These are phyloP conservation scores for Tenthredo distinguenda DNA, from an alignment of 2,888 invertebrate genomes.

Conservation along the genomic window DNA sequence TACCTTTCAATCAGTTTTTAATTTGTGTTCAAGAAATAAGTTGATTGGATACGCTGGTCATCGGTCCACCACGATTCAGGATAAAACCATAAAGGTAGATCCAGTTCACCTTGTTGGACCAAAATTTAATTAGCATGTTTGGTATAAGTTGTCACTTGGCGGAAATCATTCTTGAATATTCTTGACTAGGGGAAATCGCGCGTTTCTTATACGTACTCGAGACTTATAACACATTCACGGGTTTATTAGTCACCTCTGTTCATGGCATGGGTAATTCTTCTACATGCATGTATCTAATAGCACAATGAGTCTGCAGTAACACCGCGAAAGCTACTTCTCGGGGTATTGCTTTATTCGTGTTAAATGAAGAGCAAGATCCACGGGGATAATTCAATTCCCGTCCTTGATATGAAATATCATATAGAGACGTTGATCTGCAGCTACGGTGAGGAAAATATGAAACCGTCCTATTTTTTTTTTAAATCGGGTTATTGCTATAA, in stretches of 20 bases:
- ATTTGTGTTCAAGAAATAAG: background rate
- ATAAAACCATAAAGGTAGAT: constrained; percentile 2
- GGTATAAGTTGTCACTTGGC: background rate
- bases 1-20: background rate
- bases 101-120: constrained; percentile 8
- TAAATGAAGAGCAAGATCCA: background rate
- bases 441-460: background rate
- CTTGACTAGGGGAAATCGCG: background rate
- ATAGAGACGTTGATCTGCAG: background rate
- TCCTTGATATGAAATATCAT: background rate
- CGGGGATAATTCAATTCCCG: background rate
- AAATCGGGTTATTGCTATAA: background rate
- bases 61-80: background rate
- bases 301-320: background rate
- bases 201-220: background rate
- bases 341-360: background rate
- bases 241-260: background rate
- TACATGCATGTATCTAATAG: background rate
- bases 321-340: background rate
- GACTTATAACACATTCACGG: background rate
- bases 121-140: constrained; percentile 4
- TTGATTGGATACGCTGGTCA: background rate
- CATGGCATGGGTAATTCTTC: background rate
- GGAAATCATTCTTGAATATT: background rate
- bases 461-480: background rate